Base-by-base conservation (phyloP, 2,113 vertebrate genomes). In the Chaetodon trifascialis region DNA sequence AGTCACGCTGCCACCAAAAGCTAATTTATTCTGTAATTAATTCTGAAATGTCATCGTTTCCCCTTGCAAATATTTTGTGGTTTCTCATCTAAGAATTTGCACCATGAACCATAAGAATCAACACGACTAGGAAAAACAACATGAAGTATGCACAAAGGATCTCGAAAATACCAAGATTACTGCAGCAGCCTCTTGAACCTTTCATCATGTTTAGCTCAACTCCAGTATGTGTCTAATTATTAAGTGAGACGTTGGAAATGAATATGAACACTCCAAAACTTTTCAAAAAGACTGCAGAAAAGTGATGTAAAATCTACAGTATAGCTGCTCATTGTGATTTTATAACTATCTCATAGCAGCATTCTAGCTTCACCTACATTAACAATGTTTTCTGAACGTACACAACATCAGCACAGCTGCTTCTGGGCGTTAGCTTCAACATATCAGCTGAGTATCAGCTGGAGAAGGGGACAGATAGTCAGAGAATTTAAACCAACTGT, bases 11-110 rank as follows among this genome's bases (percentile, higher is more conserved):
- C 80, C 69, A 80, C 59, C 76, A 79, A 85, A 85, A 59, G 66
- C 72, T 91, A 88, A 94, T 94, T 93, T 78, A 93, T 92, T 92
- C 86, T 69, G 70, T 87, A 92, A 94, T 93, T 91, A 89, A 93
- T 88, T 91, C 77, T 46, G 69, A 91, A 93, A 93, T 92, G 91
- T 87, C 89, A 89, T 75, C 82, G 60, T 49, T 74, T 81, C 69
- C 64, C 83, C 40, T 75, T 83, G 79, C 81, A 92, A 85, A 71
- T 81, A 81, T 77, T 88, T 89, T 76, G 70, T 40, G 59, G 55
- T 80, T 85, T 78, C 73, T 80, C 58, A 75, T 73, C 73, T 71
- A 80, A 72, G 81, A 82, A 49, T 55, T 46, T 88, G 25, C 64
- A 82, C 52, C 38, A 59, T 81, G 46, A 89, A 68, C 62, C 42